Evolutionary conservation across 2,797 vertebrate genomes (phyloP).

Genomic region (Crypturellus tataupa): DNA sequence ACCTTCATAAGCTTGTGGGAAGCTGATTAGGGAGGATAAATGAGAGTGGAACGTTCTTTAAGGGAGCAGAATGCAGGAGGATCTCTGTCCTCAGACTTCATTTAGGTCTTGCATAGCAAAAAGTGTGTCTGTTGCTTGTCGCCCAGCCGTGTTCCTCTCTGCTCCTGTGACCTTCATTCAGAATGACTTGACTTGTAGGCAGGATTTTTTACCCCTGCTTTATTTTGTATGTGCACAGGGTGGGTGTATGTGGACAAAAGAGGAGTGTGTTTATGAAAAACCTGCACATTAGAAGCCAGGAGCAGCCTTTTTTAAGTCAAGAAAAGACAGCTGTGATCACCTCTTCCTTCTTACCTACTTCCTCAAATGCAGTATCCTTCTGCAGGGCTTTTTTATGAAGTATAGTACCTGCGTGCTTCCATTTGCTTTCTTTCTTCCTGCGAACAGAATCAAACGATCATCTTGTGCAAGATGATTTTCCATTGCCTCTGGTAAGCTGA

Average conservation of each 20-base stretch:
- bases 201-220: background rate
- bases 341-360: background rate
- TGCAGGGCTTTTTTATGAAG: background rate
- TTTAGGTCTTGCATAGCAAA: background rate
- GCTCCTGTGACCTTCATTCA: background rate
- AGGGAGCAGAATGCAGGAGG: background rate
- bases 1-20: background rate
- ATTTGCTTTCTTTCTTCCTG: background rate
- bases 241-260: rapidly evolving
- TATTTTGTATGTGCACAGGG: background rate
- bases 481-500: background rate
- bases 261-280: background rate
- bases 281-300: no score
- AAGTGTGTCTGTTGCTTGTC: background rate
- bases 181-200: no score
- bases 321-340: background rate
- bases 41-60: background rate
- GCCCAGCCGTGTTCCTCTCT: background rate
- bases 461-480: background rate
- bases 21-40: background rate
- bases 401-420: background rate
- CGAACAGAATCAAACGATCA: background rate
- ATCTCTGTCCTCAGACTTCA: background rate
- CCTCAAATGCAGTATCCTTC: no score
- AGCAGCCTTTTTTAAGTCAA: background rate